Conservation (phyloP, 2,888 invertebrate species). For the Pyrgus malvae region DNA sequence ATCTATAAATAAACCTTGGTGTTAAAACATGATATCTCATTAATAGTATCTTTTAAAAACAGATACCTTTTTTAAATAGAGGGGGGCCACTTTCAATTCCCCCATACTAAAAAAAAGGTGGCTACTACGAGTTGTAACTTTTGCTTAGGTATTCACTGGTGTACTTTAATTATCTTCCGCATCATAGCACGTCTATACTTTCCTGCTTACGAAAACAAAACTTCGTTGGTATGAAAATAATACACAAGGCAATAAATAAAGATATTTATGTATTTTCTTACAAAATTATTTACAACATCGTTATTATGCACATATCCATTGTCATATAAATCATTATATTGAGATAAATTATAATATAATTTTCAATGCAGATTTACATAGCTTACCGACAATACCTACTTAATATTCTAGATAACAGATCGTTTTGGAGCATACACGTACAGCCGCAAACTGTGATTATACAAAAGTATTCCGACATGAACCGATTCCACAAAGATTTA, state of each 20-base stretch:
- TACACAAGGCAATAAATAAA: conserved; percentile 65
- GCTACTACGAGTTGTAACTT: no score
- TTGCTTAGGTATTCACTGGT: no score
- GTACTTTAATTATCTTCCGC: no score
- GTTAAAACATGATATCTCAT: no score
- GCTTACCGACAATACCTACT: conserved; percentile 23
- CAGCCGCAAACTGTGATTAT: not conserved
- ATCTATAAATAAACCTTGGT: no score
- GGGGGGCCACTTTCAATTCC: no score
- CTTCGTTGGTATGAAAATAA: no score
- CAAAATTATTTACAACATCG: conserved; percentile 78
- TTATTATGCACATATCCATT: conserved; percentile 76
- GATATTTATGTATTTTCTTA: conserved; percentile 75
- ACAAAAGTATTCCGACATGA: not conserved
- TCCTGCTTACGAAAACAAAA: no score
- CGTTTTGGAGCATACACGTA: conserved; percentile 39
- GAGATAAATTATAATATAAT: conserved; percentile 67
- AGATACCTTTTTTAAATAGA: no score
- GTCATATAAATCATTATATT: conserved; percentile 76
- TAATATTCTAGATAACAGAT: conserved; percentile 59
- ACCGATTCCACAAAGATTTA: not conserved
- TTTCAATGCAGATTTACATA: conserved; percentile 67
- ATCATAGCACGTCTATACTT: no score
- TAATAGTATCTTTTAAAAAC: no score
- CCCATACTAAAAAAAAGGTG: no score